Evolutionary conservation across 2,113 vertebrate species (phyloP).

Genomic region (Notiomystis cincta): DNA sequence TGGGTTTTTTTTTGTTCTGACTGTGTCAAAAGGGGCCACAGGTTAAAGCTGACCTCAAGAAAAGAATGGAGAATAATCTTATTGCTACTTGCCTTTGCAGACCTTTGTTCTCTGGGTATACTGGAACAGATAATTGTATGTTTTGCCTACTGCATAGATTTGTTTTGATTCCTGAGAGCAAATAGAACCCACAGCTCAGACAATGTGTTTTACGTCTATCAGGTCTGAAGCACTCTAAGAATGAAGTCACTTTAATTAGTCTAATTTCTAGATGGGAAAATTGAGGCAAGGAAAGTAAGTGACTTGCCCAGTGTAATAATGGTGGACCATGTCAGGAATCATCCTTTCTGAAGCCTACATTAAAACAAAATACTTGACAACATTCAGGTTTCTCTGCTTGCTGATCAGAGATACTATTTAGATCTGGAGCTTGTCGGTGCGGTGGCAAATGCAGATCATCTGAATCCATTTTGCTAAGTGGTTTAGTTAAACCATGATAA

Average conservation of each 20-base stretch:
- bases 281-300: background rate
- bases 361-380: background rate
- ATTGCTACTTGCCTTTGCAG: background rate
- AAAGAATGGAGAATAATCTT: background rate
- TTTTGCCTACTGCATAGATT: background rate
- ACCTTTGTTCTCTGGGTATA: background rate
- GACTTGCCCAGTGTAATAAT: background rate
- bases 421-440: background rate
- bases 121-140: background rate
- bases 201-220: background rate
- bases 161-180: background rate
- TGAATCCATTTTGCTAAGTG: background rate
- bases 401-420: background rate
- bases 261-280: background rate
- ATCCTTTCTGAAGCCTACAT: background rate
- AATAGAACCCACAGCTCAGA: background rate
- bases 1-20: background rate
- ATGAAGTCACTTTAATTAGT: background rate
- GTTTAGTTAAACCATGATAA: background rate
- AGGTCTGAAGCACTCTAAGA: background rate
- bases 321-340: background rate
- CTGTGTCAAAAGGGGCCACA: background rate
- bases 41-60: background rate
- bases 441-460: background rate
- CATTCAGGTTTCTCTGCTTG: background rate